Conservation (phyloP, 2,888 invertebrate species). For the Dolichomitus sp. region DNA sequence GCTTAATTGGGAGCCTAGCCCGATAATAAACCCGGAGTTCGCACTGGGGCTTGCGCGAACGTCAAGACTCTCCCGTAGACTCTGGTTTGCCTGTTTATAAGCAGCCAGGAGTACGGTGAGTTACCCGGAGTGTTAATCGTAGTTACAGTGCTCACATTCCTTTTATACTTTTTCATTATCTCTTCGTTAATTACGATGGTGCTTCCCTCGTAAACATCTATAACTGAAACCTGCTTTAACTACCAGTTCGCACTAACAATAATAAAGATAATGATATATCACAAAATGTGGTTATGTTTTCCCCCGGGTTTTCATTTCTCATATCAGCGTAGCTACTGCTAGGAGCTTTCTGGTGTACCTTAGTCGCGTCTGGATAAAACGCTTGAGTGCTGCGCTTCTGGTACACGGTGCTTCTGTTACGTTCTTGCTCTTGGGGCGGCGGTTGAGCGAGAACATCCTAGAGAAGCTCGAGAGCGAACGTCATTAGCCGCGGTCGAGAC, state of each 20-base stretch:
- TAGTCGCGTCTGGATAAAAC: slow-evolving; percentile 50
- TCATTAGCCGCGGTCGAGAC: slow-evolving; percentile 76
- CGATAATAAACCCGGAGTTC: slow-evolving; percentile 87
- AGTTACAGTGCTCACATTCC: slow-evolving; percentile 19
- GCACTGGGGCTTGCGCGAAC: slow-evolving; percentile 65
- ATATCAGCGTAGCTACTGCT: slow-evolving; percentile 12
- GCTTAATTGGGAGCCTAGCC: slow-evolving; percentile 89
- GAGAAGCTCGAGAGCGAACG: slow-evolving; percentile 70
- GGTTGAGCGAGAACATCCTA: slow-evolving; percentile 61
- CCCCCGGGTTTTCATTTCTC: slow-evolving; percentile 26
- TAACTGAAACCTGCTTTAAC: slow-evolving; percentile 2
- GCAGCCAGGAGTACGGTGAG: slow-evolving; percentile 23
- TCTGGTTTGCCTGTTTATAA: slow-evolving; percentile 51
- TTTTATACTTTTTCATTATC: slow-evolving; percentile 24
- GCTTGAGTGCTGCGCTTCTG: slow-evolving; percentile 24
- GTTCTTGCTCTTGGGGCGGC: slow-evolving; percentile 40
- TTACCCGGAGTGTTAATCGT: slow-evolving; percentile 45
- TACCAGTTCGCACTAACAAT: slow-evolving; percentile 22
- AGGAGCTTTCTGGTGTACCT: slow-evolving; percentile 24
- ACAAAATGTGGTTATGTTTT: slow-evolving; percentile 5
- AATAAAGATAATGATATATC: slow-evolving; percentile 29
- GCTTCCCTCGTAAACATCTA: background rate
- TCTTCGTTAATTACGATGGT: slow-evolving; percentile 14
- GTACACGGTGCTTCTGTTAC: slow-evolving; percentile 29
- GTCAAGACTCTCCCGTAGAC: slow-evolving; percentile 37